Evolutionary conservation across 2,113 vertebrate genomes (phyloP).

Genomic region (Struthio camelus): DNA sequence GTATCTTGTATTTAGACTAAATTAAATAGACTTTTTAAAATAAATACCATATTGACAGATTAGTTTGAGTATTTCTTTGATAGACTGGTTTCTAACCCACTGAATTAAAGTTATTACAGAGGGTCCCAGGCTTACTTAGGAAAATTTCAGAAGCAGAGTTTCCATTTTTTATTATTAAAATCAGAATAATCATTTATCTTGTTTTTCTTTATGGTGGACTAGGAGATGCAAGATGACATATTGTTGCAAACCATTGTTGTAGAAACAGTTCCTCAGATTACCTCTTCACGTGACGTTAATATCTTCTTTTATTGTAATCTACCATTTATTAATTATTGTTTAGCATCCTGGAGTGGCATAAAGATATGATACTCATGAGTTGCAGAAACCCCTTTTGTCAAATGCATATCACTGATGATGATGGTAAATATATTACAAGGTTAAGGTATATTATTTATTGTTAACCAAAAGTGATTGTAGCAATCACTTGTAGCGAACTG

Average conservation of each 20-base stretch:
- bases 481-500: background rate
- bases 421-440: background rate
- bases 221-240: background rate
- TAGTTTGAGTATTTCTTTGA: background rate
- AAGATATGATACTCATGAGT: background rate
- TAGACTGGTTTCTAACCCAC: background rate
- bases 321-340: background rate
- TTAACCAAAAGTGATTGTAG: background rate
- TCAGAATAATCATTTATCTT: background rate
- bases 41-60: background rate
- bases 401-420: background rate
- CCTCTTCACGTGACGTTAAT: background rate
- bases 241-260: background rate
- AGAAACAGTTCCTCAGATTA: background rate
- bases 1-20: too few relatives aligned
- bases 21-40: background rate
- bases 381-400: background rate
- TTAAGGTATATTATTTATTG: background rate
- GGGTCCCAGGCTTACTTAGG: background rate
- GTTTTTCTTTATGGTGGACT: background rate
- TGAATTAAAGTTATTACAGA: background rate
- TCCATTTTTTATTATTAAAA: background rate
- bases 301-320: background rate
- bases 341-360: background rate
- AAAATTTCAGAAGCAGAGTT: background rate